Evolutionary conservation across 2,888 invertebrate species (phyloP), one percentile per base, ranked within the genome.

Genomic region (Volucella inflata): DNA sequence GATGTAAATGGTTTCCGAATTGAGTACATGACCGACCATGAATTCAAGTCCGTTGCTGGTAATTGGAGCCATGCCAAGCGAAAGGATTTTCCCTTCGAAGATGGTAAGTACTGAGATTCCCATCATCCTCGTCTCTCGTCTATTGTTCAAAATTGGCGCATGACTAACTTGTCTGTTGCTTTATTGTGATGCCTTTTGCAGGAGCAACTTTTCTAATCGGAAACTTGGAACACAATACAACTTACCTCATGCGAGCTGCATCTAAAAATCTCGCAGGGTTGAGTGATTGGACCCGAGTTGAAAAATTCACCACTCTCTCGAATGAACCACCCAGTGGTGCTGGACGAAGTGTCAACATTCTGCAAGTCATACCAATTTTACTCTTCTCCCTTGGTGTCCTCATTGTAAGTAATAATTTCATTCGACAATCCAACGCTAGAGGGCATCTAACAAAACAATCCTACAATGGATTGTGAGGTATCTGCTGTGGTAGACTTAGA

Each of bases 181-280:
- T 30, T 4, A 30, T n/a, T n/a, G n/a, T 30, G 30, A 30, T 30
- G 30, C 6, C 62, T 8, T 85, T 46, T 74, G 30, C 89, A 94
- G 94, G 93, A 75, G 93, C 92, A 76, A 93, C 92, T 67, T 94
- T 94, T 89, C 90, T 92, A 4, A 89, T 94, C 51, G 91, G 90
- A 14, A 91, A 93, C 65, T 90, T 94, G 51, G 90, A 92, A 21
- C 91, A 92, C 38, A 92, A 93, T 87, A 94, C 94, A 2, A 92
- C 91, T 42, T 94, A 94, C 88, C 91, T 93, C 76, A 91, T 94
- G 80, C 90, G 93, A 65, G 94, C 93, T 1, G 94, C 94, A 40
- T 93, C 94, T 2, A 92, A 92, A 71, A 94, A 94, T 89, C 90
- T 91, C 17, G 94, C 94, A 10, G 94, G 94, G n/a, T 90, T 93